Evolutionary conservation across 1,140 invertebrate species (phyloP), one percentile per base, ranked within the genome.

Genomic region (Caerostris extrusa): DNA sequence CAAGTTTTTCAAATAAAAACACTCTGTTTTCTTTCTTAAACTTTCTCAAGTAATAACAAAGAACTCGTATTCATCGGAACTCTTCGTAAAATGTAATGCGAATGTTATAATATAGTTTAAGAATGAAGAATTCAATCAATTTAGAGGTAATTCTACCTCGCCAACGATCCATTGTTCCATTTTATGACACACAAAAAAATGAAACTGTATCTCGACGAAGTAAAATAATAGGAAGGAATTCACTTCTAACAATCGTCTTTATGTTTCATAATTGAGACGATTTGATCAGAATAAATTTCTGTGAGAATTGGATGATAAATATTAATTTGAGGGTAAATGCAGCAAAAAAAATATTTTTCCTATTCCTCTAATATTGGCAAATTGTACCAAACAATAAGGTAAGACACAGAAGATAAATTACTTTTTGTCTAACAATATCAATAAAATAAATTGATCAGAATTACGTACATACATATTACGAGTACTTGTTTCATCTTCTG

Each of bases 101-200:
- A 77, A 77, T 4, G 50, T 77, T 77, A 77, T 53, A 50, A 77
- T 77, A 77, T 50, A 50, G 71, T 77, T 77, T 77, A 50, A 77
- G 71, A 77, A 77, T 77, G 50, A 50, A 77, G 71, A 64, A 12
- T 77, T 77, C 71, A 77, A 77, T 53, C 71, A 50, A 7, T 77
- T 50, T 50, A 50, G 7, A 34, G 10, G 34, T 77, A 53, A 77
- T 77, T 77, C 71, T 53, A 12, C 10, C 61, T 34, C 34, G 34
- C 34, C 14, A 77, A 77, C 71, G 71, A 50, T 77, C 71, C 71
- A 77, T 77, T 77, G 71, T 77, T 50, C 53, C 50, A 77, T 77
- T 77, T 77, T 77, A 77, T 50, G 71, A 34, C 34, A 34, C 71
- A 50, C 50, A 77, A 77, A 77, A 50, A 50, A 50, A 77, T 50